A percentile compares a stretch with the other conserved stretches of the same genome.
Conservation (phyloP, 2,113 vertebrate species). For the Hippocampus guttulatus region DNA sequence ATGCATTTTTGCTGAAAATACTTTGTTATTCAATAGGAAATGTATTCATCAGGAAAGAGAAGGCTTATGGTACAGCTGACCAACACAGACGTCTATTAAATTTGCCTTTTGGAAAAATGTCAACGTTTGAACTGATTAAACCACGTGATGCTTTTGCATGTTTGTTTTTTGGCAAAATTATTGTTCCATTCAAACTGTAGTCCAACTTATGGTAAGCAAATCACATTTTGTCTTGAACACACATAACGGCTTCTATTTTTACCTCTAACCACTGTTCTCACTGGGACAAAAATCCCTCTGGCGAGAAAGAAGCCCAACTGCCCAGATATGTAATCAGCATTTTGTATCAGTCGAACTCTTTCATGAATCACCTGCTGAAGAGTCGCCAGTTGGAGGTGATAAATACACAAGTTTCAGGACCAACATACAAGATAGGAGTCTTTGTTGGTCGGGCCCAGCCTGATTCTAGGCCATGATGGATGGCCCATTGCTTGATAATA, state of each 20-base stretch:
- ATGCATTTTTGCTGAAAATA: no score
- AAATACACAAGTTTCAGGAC: conserved; percentile 70
- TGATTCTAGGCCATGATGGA: conserved; percentile 74
- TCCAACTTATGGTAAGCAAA: background rate
- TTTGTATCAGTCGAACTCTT: conserved; percentile 61
- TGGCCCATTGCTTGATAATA: conserved; percentile 59
- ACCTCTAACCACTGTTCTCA: conserved; percentile 11
- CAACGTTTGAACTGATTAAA: no score
- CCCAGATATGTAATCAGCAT: conserved; percentile 62
- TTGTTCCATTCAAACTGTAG: no score
- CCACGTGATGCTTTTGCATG: no score
- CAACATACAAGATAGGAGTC: conserved; percentile 70
- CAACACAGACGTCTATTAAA: no score
- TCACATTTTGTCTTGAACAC: background rate
- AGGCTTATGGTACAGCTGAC: no score
- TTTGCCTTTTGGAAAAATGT: no score
- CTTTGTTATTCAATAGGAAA: no score
- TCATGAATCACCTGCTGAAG: conserved; percentile 70
- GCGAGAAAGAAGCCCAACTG: conserved; percentile 31
- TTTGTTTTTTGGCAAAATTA: no score
- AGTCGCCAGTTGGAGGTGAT: conserved; percentile 62
- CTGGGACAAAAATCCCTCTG: no score
- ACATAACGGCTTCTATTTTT: background rate
- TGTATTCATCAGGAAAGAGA: no score
- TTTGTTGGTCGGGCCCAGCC: conserved; percentile 60